Conservation (phyloP, 2,113 vertebrate genomes). For the Pseudorectes ferrugineus region DNA sequence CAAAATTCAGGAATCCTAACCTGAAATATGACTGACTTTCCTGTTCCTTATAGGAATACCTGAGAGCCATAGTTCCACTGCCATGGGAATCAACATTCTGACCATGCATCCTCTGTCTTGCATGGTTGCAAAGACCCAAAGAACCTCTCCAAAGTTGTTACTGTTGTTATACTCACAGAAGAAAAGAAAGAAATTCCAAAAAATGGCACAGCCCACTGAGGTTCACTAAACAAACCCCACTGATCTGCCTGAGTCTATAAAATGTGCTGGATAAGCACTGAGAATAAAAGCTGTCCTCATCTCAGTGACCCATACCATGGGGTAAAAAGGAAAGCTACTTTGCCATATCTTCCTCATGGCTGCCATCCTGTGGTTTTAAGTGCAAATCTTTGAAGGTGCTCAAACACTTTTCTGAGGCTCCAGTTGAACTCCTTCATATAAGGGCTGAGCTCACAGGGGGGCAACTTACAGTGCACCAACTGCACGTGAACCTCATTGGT, state of each 20-base stretch:
- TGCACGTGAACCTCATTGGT: not conserved
- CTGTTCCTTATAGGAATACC: not conserved
- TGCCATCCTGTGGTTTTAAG: not conserved
- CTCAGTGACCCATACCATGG: not conserved
- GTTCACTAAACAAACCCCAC: not conserved
- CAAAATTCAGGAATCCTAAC: not conserved
- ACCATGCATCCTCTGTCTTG: not conserved
- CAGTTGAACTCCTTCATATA: not conserved
- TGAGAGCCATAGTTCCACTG: not conserved
- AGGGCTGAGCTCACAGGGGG: not conserved
- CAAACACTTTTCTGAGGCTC: not conserved
- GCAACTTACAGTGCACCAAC: not conserved
- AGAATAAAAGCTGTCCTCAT: not conserved
- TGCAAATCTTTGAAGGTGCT: not conserved
- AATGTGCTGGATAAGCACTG: not conserved
- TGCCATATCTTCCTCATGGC: not conserved
- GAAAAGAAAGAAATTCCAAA: not conserved
- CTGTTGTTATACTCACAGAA: not conserved
- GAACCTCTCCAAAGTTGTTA: not conserved
- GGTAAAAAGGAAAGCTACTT: not conserved
- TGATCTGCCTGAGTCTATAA: not conserved
- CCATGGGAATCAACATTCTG: not conserved
- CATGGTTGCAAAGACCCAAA: not conserved
- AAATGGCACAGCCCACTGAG: not conserved
- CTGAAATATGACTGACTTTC: not conserved